Conservation (phyloP, 2,113 vertebrate genomes). For the Tor tambroides region DNA sequence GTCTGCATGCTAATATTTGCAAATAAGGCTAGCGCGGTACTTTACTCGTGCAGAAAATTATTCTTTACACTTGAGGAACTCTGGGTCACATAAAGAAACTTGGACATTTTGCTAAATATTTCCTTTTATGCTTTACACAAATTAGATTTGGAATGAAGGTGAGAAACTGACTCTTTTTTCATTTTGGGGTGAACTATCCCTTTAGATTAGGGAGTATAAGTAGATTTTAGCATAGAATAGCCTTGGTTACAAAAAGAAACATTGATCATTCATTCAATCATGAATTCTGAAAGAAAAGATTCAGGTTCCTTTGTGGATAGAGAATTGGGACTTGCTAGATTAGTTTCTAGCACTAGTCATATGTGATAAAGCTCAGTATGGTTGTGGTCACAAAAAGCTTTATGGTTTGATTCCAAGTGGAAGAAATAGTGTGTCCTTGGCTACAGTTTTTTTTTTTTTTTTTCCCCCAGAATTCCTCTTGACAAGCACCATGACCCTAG, state of each 20-base stretch:
- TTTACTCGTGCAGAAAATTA: not conserved
- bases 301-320: not conserved
- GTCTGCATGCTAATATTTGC: slow-evolving; percentile 3
- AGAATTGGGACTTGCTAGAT: not conserved
- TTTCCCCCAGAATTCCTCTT: not conserved
- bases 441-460: not conserved
- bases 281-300: not conserved
- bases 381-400: not conserved
- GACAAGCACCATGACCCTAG: not conserved
- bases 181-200: not conserved
- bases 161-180: not conserved
- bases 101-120: not conserved
- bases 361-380: not conserved
- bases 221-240: not conserved
- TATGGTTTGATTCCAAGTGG: not conserved
- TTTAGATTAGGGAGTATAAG: not conserved
- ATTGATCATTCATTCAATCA: not conserved
- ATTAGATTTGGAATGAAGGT: not conserved
- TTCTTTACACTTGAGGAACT: not conserved
- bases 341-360: not conserved
- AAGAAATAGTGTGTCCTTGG: slow-evolving; percentile 11
- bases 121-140: not conserved
- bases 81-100: not conserved
- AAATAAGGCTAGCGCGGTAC: not conserved
- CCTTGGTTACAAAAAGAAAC: not conserved